Conservation (phyloP, 1,140 invertebrate species). For the Ceratina japonica region DNA sequence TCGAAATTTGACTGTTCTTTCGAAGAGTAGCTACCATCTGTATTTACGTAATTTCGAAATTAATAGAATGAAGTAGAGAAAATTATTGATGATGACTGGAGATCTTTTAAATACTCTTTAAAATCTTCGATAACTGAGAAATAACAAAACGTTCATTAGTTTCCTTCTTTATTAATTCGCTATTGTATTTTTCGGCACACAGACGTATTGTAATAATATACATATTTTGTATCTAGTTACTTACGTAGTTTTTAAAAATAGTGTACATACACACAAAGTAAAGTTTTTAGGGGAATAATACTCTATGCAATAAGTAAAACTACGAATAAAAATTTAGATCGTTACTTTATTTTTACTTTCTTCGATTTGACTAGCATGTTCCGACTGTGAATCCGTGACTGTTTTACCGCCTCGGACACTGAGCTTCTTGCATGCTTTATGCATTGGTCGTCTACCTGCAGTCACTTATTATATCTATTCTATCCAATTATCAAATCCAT, state of each 20-base stretch:
- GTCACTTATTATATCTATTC: no score
- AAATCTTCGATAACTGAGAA: neutral
- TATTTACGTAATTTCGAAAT: neutral
- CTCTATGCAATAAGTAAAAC: conserved; percentile 58
- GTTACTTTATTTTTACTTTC: conserved; percentile 34
- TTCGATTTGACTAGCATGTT: conserved; percentile 4
- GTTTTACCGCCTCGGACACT: no score
- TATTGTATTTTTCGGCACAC: conserved; percentile 28
- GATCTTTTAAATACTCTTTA: neutral
- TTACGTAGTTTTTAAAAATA: conserved; percentile 44
- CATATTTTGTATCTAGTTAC: conserved; percentile 69
- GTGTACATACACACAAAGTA: conserved; percentile 45
- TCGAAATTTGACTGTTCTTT: conserved; percentile 2
- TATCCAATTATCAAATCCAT: no score
- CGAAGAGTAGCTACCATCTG: neutral
- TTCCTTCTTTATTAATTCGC: neutral
- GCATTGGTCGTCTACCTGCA: no score
- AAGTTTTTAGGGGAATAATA: conserved; percentile 32
- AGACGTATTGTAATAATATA: conserved; percentile 52
- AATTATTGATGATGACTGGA: no score
- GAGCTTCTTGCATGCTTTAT: no score
- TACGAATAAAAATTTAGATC: conserved; percentile 20
- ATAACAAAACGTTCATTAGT: neutral
- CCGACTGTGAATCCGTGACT: no score
- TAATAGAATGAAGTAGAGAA: neutral